These are phyloP conservation scores for Tretioscincus oriximinensis DNA, from an alignment of 2,113 vertebrate genomes.

Conservation along the genomic window DNA sequence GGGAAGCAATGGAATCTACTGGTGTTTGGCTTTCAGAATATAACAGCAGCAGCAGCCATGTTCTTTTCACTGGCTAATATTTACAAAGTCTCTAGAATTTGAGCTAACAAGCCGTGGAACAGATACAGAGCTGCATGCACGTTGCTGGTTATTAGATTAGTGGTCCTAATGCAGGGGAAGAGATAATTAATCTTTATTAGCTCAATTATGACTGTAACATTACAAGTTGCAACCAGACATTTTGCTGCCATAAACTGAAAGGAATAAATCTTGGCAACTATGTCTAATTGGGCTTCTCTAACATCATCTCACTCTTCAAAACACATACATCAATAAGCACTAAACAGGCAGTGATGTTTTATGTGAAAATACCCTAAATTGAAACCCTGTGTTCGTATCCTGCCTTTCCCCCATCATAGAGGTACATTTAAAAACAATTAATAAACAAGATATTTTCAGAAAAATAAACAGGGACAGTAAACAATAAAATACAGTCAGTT, in stretches of 20 bases:
- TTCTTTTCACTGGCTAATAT: background rate
- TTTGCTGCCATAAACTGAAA: background rate
- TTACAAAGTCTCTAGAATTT: background rate
- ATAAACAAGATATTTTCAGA: no score
- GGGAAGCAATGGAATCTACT: conserved; percentile 14
- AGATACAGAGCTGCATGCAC: background rate
- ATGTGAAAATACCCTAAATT: background rate
- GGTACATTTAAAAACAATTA: no score
- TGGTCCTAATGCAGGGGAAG: background rate
- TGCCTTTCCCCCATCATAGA: no score
- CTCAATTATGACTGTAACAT: background rate
- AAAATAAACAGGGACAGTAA: no score
- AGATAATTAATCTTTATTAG: conserved; percentile 1
- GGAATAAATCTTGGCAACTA: background rate
- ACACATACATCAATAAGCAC: background rate
- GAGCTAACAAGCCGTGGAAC: background rate
- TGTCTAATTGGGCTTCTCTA: background rate
- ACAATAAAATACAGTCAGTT: no score
- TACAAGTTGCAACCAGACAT: background rate
- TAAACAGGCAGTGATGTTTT: conserved; percentile 7
- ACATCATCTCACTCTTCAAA: background rate
- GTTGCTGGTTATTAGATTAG: background rate
- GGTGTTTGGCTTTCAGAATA: background rate
- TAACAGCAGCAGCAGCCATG: no score
- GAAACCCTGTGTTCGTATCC: background rate